A percentile compares a stretch with the other conserved stretches of the same genome.
Conservation (phyloP, 2,888 invertebrate genomes). For the Nemotelus nigrinus region DNA sequence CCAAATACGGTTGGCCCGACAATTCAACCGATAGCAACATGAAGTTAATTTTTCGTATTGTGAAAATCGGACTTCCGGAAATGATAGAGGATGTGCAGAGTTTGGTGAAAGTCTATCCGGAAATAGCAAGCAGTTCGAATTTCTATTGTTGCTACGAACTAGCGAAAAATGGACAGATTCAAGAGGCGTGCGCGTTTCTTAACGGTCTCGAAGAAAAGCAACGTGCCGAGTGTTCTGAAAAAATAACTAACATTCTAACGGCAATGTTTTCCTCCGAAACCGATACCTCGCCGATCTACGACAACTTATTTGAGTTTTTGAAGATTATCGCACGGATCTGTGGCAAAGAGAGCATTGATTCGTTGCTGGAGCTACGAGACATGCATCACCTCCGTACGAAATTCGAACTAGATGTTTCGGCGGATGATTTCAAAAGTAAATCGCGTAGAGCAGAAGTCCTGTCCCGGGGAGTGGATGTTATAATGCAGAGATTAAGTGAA, state of each 20-base stretch:
- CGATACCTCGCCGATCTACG: slow-evolving; percentile 15
- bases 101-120: slow-evolving; percentile 60
- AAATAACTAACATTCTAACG: slow-evolving; percentile 57
- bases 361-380: slow-evolving; percentile 56
- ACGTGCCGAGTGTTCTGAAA: slow-evolving; percentile 54
- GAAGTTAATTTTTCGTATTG: slow-evolving; percentile 61
- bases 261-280: slow-evolving; percentile 48
- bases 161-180: slow-evolving; percentile 59
- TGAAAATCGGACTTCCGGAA: slow-evolving; percentile 61
- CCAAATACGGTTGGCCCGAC: slow-evolving; percentile 63
- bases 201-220: slow-evolving; percentile 56
- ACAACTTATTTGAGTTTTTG: slow-evolving; percentile 59
- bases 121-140: slow-evolving; percentile 59
- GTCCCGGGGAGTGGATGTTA: slow-evolving; percentile 56
- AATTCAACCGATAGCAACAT: slow-evolving; percentile 58
- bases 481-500: slow-evolving; percentile 51
- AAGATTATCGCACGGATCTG: slow-evolving; percentile 57
- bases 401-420: slow-evolving; percentile 55
- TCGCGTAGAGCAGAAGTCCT: slow-evolving; percentile 55
- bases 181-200: slow-evolving; percentile 59
- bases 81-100: slow-evolving; percentile 61
- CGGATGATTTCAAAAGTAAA: slow-evolving; percentile 53
- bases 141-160: slow-evolving; percentile 63
- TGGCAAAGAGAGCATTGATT: slow-evolving; percentile 52
- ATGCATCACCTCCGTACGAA: slow-evolving; percentile 56